A percentile compares a stretch with the other conserved stretches of the same genome.
phyloP scores from a whole-genome alignment of 2,113 vertebrate genomes.

The Atherinomorus stipes region DNA sequence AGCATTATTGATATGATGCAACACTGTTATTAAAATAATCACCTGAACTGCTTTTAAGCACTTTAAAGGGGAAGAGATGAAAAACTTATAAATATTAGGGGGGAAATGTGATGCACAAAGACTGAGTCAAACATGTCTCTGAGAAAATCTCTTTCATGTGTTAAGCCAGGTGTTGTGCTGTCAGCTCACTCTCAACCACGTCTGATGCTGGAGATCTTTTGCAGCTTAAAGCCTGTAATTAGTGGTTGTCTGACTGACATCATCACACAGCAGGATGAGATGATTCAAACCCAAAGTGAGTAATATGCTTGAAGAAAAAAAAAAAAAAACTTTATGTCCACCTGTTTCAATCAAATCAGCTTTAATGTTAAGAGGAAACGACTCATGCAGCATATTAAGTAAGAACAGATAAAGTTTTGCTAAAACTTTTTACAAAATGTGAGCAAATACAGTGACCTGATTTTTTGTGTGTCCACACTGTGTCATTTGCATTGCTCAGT shows the following conservation, averaged over 20 bases:
- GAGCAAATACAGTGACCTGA: too few relatives aligned
- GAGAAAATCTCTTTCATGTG: conserved; percentile 18
- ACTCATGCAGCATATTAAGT: background rate
- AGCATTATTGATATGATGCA: background rate
- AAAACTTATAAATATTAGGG: background rate
- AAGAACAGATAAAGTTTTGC: background rate
- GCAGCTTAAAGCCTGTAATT: conserved; percentile 29
- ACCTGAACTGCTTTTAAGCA: background rate
- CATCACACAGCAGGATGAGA: background rate
- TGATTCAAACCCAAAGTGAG: conserved; percentile 41
- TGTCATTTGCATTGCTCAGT: too few relatives aligned
- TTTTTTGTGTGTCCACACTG: too few relatives aligned
- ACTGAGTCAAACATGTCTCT: background rate
- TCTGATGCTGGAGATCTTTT: conserved; percentile 6
- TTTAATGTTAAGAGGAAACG: background rate
- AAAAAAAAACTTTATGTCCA: background rate
- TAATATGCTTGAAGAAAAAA: background rate
- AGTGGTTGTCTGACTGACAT: conserved; percentile 35
- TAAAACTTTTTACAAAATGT: too few relatives aligned
- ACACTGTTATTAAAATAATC: background rate
- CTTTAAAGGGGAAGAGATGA: background rate
- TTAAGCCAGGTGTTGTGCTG: conserved; percentile 25
- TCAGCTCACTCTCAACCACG: conserved; percentile 5
- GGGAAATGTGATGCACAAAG: conserved; percentile 10
- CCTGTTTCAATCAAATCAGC: background rate